These are phyloP conservation scores for Larimichthys polyactis DNA, from an alignment of 2,113 vertebrate species.

Conservation along the genomic window DNA sequence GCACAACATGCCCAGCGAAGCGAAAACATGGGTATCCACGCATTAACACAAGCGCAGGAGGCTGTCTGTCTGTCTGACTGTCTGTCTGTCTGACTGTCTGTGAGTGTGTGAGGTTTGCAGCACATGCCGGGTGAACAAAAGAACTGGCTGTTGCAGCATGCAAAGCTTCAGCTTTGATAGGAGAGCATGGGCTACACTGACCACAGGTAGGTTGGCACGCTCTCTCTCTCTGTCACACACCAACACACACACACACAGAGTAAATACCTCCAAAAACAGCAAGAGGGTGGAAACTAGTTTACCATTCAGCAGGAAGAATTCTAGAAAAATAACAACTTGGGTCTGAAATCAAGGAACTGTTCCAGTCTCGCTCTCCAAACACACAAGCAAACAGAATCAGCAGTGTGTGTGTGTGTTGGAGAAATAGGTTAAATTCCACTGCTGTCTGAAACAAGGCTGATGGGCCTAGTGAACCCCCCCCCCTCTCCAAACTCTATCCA, in stretches of 20 bases:
- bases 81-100: not conserved
- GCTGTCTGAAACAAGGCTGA: slow-evolving; percentile 47
- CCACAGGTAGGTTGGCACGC: slow-evolving; percentile 46
- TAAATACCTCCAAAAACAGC: not conserved
- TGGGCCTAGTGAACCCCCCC: slow-evolving; percentile 12
- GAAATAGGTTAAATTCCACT: slow-evolving; percentile 59
- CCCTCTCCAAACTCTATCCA: slow-evolving; percentile 25
- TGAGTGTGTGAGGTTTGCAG: slow-evolving; percentile 22
- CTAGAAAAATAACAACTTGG: not conserved
- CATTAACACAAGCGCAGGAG: slow-evolving; percentile 36
- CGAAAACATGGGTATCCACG: slow-evolving; percentile 42
- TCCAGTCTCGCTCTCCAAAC: not conserved
- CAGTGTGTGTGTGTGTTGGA: not conserved
- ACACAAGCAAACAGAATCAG: slow-evolving; percentile 26
- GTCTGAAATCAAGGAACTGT: not conserved
- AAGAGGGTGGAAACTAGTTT: not conserved
- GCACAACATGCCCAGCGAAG: slow-evolving; percentile 41
- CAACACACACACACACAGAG: slow-evolving; percentile 23
- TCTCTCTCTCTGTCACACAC: not conserved
- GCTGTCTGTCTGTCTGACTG: slow-evolving; percentile 15
- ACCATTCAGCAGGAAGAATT: not conserved
- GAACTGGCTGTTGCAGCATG: slow-evolving; percentile 50
- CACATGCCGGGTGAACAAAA: slow-evolving; percentile 26
- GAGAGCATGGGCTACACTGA: slow-evolving; percentile 19
- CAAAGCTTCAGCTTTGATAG: slow-evolving; percentile 23